Percentiles rank a stretch among this genome's conserved stretches.
phyloP scores from a whole-genome alignment of 1,140 invertebrate genomes.

The Neotoxoptera formosana region DNA sequence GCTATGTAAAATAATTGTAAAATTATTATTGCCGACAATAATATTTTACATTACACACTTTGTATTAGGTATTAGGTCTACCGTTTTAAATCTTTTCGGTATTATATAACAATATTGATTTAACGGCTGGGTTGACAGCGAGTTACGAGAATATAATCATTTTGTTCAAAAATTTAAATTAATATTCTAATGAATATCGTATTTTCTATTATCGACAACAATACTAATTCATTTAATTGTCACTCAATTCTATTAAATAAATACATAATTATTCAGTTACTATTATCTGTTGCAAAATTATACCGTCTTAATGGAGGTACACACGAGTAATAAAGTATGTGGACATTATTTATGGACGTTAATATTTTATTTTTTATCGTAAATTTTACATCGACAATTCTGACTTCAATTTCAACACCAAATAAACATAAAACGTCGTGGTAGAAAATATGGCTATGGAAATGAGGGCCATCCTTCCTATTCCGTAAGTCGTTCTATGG shows the following conservation, averaged over 20 bases:
- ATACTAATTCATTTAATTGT: neutral
- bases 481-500: slow-evolving; percentile 9
- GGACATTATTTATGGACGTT: neutral
- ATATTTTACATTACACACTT: neutral
- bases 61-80: neutral
- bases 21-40: neutral
- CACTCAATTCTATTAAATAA: neutral
- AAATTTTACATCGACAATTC: neutral
- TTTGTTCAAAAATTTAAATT: neutral
- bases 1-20: neutral
- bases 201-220: no score
- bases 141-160: neutral
- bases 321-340: neutral
- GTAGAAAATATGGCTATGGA: slow-evolving; percentile 53
- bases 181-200: no score
- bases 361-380: slow-evolving; percentile 26
- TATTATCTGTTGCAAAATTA: neutral
- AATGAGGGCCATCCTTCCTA: slow-evolving; percentile 35
- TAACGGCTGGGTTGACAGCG: neutral
- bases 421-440: slow-evolving; percentile 31
- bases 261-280: neutral
- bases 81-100: neutral
- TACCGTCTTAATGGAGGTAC: neutral
- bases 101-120: neutral
- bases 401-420: slow-evolving; percentile 27